Evolutionary conservation across 37 sponge, comb jelly and placozoan species (phyloP).

Genomic region (Oscarella lobularis): DNA sequence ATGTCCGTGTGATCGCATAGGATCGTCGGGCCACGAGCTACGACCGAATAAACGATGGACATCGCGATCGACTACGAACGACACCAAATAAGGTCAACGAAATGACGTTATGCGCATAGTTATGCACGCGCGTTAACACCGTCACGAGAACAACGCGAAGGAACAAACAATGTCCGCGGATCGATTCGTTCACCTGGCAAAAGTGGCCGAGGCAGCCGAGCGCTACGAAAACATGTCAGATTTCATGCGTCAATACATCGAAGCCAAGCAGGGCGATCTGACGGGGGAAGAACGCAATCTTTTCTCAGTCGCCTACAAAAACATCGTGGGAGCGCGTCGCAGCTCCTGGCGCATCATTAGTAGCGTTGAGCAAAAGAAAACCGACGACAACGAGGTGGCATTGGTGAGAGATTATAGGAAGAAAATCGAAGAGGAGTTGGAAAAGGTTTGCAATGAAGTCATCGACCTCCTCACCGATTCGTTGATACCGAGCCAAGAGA

Average conservation of each 20-base stretch:
- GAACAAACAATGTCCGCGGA: too few species aligned
- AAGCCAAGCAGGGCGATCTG: constrained; percentile 5
- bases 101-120: neutral
- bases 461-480: too few species aligned
- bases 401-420: constrained; percentile 28
- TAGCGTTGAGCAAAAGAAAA: constrained; percentile 14
- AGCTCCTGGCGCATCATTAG: constrained; percentile 62
- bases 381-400: constrained; percentile 16
- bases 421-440: constrained; percentile 64
- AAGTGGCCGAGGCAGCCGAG: constrained; percentile 35
- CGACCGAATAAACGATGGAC: neutral
- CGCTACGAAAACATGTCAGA: constrained; percentile 42
- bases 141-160: neutral
- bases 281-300: constrained; percentile 62
- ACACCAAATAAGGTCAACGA: neutral
- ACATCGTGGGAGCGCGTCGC: constrained; percentile 58
- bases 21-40: neutral
- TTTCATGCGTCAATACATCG: constrained; percentile 14
- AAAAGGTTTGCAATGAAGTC: constrained; percentile 48
- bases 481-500: constrained; percentile 7
- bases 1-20: constrained; percentile 10
- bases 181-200: constrained; percentile 13
- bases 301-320: constrained; percentile 86
- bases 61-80: neutral
- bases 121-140: neutral